Evolutionary conservation across 1,140 invertebrate genomes (phyloP).

Genomic region (Cardiocondyla obscurior): DNA sequence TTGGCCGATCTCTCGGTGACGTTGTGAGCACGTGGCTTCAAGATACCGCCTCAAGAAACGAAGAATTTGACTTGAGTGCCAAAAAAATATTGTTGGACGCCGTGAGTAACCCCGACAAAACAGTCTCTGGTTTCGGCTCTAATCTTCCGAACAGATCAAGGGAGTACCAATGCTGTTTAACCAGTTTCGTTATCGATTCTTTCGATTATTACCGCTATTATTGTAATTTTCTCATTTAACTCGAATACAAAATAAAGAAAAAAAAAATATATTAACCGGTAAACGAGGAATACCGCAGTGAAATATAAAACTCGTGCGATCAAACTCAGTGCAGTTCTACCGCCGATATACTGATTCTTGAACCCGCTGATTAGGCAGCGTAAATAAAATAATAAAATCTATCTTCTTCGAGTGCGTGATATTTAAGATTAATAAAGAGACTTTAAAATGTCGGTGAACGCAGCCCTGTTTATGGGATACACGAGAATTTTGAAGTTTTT

Average conservation of each 20-base stretch:
- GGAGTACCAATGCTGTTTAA: constrained; percentile 31
- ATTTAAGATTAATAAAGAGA: background rate
- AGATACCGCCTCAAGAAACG: constrained; percentile 70
- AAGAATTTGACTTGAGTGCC: constrained; percentile 74
- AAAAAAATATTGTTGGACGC: constrained; percentile 73
- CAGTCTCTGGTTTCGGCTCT: constrained; percentile 66
- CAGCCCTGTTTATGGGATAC: background rate
- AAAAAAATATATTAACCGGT: background rate
- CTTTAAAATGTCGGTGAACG: background rate
- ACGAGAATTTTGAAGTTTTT: background rate
- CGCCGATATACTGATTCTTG: background rate
- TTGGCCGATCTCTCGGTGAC: constrained; percentile 66
- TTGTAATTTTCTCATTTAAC: background rate
- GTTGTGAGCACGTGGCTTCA: constrained; percentile 74
- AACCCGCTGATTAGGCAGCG: background rate
- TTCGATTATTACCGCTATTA: background rate
- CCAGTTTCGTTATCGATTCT: background rate
- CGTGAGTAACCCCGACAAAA: constrained; percentile 65
- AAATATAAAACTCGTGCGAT: background rate
- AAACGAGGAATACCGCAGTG: background rate
- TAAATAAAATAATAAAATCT: too few species aligned
- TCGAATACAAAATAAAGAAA: background rate
- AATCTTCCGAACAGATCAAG: constrained; percentile 65
- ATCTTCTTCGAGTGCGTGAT: constrained; percentile 1
- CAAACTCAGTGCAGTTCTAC: background rate